phyloP scores from a whole-genome alignment of 2,888 invertebrate species.

The Diloba caeruleocephala region DNA sequence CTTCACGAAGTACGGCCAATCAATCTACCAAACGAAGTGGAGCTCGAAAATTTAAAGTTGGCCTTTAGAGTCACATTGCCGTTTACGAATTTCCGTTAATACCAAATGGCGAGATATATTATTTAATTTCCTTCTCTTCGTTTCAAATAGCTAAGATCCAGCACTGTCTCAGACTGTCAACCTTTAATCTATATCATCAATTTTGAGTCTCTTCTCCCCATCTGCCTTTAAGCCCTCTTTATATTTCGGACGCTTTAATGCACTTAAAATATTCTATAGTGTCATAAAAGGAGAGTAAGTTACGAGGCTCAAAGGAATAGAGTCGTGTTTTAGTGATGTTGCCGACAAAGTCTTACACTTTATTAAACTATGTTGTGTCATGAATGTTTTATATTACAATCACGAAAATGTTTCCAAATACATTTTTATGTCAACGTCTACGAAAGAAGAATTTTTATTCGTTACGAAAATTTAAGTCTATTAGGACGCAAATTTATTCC shows the following conservation, averaged over 20 bases:
- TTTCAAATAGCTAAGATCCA: constrained; percentile 21
- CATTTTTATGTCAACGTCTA: constrained; percentile 7
- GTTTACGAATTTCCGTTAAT: constrained; percentile 9
- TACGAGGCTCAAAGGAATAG: constrained; percentile 70
- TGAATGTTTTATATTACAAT: constrained; percentile 45
- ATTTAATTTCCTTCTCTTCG: constrained; percentile 42
- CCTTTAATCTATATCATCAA: constrained; percentile 66
- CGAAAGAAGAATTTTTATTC: constrained; percentile 11
- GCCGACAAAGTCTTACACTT: constrained; percentile 36
- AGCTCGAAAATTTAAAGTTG: constrained; percentile 20
- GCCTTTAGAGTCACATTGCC: constrained; percentile 22
- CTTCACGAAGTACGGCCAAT: constrained; percentile 20
- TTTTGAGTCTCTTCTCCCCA: constrained; percentile 37
- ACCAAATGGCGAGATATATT: constrained; percentile 36
- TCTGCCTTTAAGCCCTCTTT: constrained; percentile 38
- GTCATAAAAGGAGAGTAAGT: constrained; percentile 80
- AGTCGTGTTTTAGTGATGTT: constrained; percentile 54
- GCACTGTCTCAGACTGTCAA: constrained; percentile 43
- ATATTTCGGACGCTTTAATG: constrained; percentile 68
- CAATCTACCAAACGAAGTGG: constrained; percentile 14
- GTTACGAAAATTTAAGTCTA: constrained; percentile 1
- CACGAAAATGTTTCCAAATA: constrained; percentile 18
- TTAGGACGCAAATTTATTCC: background rate
- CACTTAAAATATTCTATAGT: constrained; percentile 84
- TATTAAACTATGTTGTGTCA: constrained; percentile 34